Base-by-base conservation (phyloP, 1,140 invertebrate species). In the Zaprionus africanus region DNA sequence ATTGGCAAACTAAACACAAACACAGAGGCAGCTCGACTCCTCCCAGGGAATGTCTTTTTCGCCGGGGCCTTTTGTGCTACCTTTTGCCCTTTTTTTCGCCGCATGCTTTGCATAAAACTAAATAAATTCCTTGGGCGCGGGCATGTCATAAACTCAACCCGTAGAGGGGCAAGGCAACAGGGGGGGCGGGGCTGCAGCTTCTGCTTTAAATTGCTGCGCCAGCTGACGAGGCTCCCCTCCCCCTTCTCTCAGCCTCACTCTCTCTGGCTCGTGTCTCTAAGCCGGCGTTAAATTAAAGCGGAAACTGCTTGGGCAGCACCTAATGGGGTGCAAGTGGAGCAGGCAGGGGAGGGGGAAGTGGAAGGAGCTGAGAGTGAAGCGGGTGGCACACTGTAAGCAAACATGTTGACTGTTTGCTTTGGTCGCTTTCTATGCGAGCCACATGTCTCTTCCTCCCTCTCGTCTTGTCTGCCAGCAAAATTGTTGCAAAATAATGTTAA, bases 401-500 rank as follows among this genome's bases (percentile, higher is more conserved):
- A 65, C 66, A 64, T 86, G 82, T 46, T 46, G 41, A 46, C 41
- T 46, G 41, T 86, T 86, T 86, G 82, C 82, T 79, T 75, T 74
- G 75, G 65, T 53, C 73, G 80, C 83, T 86, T 87, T 86, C 82
- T 86, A 82, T 82, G 79, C 77, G 76, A 49, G 69, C 62, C 82
- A 78, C 41, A 86, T 85, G 75, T 62, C 69, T 68, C 36, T 56
- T 22, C 28, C 15, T 12, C 64, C 60, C 49, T 26, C 22, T 43
- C 12, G 62, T 59, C 34, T 78, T 51, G 67, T 17, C 75, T 65
- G 9, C 46, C 51, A 61, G 67, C 76, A 72, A 83, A 87, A 84
- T 73, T 90, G 75, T 87, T 87, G 84, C 84, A 81, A 75, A 90
- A 90, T 90, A 86, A 91, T 87, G 83, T 78, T 87, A 82, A 87